Conservation (phyloP, 2,888 invertebrate species). For the Apotomis turbidana region DNA sequence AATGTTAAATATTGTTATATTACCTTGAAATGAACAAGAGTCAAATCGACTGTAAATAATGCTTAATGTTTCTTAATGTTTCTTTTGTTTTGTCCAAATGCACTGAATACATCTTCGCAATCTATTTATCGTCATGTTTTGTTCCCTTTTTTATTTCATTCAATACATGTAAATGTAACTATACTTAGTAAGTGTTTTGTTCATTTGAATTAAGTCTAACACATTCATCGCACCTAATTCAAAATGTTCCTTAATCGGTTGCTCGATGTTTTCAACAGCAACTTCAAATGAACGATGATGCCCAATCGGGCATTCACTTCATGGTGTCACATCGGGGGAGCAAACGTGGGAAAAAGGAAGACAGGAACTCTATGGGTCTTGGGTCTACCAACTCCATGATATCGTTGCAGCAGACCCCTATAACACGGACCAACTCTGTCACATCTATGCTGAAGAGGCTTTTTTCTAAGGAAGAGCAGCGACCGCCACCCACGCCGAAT, state of each 20-base stretch:
- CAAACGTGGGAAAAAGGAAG: constrained; percentile 72
- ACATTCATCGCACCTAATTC: background rate
- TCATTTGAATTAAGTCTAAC: background rate
- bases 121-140: constrained; percentile 10
- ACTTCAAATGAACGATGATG: constrained; percentile 87
- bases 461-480: constrained; percentile 89
- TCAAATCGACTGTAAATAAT: constrained; percentile 24
- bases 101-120: constrained; percentile 26
- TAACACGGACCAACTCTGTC: constrained; percentile 90
- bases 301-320: constrained; percentile 89
- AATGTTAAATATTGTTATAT: background rate
- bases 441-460: constrained; percentile 90
- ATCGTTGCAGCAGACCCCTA: constrained; percentile 86
- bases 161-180: background rate
- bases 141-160: constrained; percentile 10
- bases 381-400: constrained; percentile 78
- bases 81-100: constrained; percentile 33
- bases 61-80: constrained; percentile 36
- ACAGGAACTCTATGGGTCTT: constrained; percentile 68
- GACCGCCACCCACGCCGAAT: constrained; percentile 52
- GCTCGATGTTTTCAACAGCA: constrained; percentile 58
- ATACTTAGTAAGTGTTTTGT: background rate
- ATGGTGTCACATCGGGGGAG: constrained; percentile 83
- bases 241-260: constrained; percentile 1
- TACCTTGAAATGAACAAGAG: background rate